phyloP scores from a whole-genome alignment of 1,140 invertebrate genomes.

The Papilio machaon region DNA sequence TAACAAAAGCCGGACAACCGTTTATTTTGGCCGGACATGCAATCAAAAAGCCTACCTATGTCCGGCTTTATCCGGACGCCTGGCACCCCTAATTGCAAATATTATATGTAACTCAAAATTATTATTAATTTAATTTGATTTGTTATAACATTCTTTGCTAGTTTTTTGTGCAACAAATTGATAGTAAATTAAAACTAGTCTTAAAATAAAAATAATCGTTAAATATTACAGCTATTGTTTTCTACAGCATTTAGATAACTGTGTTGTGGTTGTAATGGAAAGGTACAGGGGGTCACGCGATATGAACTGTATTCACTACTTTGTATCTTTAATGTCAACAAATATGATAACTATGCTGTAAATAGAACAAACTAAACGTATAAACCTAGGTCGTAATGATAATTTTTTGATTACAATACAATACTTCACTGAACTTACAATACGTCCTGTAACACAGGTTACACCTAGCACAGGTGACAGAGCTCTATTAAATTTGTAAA shows the following conservation, averaged over 20 bases:
- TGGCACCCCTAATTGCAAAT: too few relatives aligned
- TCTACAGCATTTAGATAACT: background rate
- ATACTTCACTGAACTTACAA: background rate
- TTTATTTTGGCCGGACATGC: too few relatives aligned
- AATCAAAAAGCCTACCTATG: too few relatives aligned
- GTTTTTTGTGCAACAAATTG: too few relatives aligned
- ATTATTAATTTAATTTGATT: too few relatives aligned
- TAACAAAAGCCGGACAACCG: too few relatives aligned
- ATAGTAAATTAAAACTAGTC: background rate
- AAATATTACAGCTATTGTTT: background rate
- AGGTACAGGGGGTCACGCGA: constrained; percentile 2
- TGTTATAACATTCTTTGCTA: too few relatives aligned
- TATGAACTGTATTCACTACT: background rate
- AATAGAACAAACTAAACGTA: background rate
- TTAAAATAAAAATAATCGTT: background rate
- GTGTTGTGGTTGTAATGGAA: background rate
- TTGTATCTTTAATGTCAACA: constrained; percentile 3
- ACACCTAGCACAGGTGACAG: too few relatives aligned
- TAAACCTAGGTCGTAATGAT: constrained; percentile 2
- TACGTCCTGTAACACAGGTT: too few relatives aligned
- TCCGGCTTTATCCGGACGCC: too few relatives aligned
- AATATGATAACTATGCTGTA: background rate
- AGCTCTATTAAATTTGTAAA: too few relatives aligned
- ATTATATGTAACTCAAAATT: too few relatives aligned
- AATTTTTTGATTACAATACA: background rate